Percentiles rank a stretch among this genome's conserved stretches.
Evolutionary conservation across 2,888 invertebrate genomes (phyloP).

Genomic region (Augiades crinisus): DNA sequence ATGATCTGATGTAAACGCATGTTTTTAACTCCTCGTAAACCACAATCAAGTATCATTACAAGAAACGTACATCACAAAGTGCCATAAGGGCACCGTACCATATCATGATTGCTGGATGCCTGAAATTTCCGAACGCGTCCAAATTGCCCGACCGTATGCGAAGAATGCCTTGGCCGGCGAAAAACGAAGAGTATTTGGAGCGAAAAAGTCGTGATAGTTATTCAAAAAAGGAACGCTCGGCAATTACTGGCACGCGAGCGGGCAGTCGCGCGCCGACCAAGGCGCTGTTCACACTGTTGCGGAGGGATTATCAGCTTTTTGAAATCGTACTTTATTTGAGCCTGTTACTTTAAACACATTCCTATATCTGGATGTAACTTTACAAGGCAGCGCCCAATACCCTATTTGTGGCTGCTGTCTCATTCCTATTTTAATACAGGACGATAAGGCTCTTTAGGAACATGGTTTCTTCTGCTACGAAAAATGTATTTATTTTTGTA

Average conservation of each 20-base stretch:
- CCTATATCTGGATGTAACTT: too few species aligned
- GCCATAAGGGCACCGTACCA: conserved; percentile 35
- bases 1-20: conserved; percentile 28
- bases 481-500: too few species aligned
- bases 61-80: conserved; percentile 41
- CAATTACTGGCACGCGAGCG: conserved; percentile 80
- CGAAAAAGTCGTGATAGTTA: conserved; percentile 81
- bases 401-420: too few species aligned
- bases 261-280: conserved; percentile 68
- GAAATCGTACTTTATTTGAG: too few species aligned
- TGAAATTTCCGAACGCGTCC: conserved; percentile 65
- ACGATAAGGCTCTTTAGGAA: too few species aligned
- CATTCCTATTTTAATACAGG: too few species aligned
- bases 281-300: conserved; percentile 52
- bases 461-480: too few species aligned
- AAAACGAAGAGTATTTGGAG: conserved; percentile 68
- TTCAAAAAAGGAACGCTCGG: conserved; percentile 75
- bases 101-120: conserved; percentile 52
- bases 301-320: conserved; percentile 10
- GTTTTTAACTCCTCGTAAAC: conserved; percentile 38
- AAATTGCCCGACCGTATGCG: conserved; percentile 71
- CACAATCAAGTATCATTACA: conserved; percentile 40
- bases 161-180: conserved; percentile 61
- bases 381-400: too few species aligned
- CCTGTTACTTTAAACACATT: too few species aligned